Base-by-base conservation (phyloP, 92 coral and sea anemone species). In the Blastomussa wellsi region DNA sequence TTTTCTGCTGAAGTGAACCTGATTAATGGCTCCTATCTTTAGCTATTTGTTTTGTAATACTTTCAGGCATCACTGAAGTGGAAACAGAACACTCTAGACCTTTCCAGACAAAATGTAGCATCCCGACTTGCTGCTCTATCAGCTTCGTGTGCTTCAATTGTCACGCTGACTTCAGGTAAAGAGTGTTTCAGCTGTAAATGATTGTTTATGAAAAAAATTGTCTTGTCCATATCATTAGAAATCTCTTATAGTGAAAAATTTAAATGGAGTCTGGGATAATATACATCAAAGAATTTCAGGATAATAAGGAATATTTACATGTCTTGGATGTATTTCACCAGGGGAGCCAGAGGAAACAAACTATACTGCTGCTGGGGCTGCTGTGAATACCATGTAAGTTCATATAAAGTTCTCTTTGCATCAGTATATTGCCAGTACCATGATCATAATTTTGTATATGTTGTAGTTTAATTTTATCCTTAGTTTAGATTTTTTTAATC, bases 331-430 rank as follows among this genome's bases (percentile, higher is more conserved):
- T 51, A 41, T 6, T 74, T 32, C 17, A n/a, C 1, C 28, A 7
- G 99, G 98, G 42, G 99, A 97, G n/a, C 98, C 99, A n/a, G 97
- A 90, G 55, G 98, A 95, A 82, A 91, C 98, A 52, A 97, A 95
- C 78, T 97, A 97, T 86, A 95, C 98, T 72, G 98, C 98, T 7
- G 99, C 98, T 9, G 98, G 99, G 22, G 99, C 99, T 52, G 99
- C 99, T 79, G 98, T 97, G 38, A 92, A 93, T 71, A 94, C 95
- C 36, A 97, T 97, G 99, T 97, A 87, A 84, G 98, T 88, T 51
- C 35, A 9, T 62, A 12, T 62, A 10, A 55, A 0, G 28, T 15
- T 64, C 4, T 38, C 37, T 51, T 57, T 42, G 16, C 8, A 28
- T 74, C n/a, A 15, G 15, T 31, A 14, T 3, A 14, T 3, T 15